These are phyloP conservation scores for Drosophila insularis DNA, from an alignment of 1,140 invertebrate genomes.

Conservation along the genomic window DNA sequence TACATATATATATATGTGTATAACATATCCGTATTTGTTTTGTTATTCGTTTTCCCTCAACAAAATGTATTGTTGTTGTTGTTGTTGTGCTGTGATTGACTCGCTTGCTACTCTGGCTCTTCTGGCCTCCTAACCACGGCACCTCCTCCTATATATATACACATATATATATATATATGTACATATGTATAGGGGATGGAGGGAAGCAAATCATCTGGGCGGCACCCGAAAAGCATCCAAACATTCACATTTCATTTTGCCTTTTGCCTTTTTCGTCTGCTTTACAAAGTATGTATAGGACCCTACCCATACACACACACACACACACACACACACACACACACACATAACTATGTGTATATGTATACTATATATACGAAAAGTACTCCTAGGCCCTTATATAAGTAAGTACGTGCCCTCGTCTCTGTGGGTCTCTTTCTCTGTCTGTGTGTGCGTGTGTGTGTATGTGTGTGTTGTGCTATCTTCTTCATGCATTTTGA, in stretches of 20 bases:
- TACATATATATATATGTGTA: constrained; percentile 21
- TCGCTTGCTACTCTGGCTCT: constrained; percentile 39
- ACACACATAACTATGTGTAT: constrained; percentile 28
- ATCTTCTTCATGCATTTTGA: constrained; percentile 77
- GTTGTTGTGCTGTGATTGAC: constrained; percentile 25
- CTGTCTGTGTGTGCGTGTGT: constrained; percentile 4
- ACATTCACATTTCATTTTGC: constrained; percentile 69
- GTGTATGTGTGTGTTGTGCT: constrained; percentile 45
- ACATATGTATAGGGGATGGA: neutral
- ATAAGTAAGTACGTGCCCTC: constrained; percentile 77
- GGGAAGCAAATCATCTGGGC: constrained; percentile 75
- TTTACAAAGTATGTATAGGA: constrained; percentile 33
- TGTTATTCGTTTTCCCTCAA: constrained; percentile 53
- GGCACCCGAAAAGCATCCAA: constrained; percentile 68
- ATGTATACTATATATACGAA: constrained; percentile 37
- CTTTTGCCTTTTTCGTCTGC: constrained; percentile 55
- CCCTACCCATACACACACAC: constrained; percentile 36
- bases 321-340: constrained; percentile 18
- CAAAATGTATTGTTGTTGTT: constrained; percentile 20
- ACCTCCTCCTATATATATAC: neutral
- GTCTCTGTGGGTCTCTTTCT: constrained; percentile 26
- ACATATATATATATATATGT: no score
- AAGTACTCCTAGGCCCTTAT: constrained; percentile 76
- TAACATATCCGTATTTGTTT: constrained; percentile 68
- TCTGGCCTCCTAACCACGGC: constrained; percentile 4